These are phyloP conservation scores for Lepus europaeus DNA, from an alignment of 2,113 vertebrate genomes.

Conservation along the genomic window DNA sequence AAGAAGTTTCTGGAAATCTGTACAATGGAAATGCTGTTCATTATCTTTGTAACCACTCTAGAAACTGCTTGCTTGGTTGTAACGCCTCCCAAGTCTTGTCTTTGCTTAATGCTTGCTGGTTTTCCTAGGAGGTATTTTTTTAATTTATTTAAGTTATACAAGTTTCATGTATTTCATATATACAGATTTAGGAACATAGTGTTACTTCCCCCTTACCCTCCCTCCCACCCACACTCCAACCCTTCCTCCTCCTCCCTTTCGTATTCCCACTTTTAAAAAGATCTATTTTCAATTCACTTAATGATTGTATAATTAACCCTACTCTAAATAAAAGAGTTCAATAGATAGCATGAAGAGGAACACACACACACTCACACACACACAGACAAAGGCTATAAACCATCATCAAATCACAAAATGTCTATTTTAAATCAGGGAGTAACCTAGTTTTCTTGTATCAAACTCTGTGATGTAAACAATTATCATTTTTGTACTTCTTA, in stretches of 20 bases:
- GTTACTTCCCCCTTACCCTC: no score
- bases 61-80: background rate
- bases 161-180: no score
- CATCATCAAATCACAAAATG: background rate
- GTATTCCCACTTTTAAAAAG: no score
- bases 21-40: background rate
- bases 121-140: background rate
- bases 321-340: no score
- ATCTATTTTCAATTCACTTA: no score
- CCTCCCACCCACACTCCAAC: no score
- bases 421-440: background rate
- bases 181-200: no score
- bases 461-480: background rate
- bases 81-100: background rate
- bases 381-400: no score
- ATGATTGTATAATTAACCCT: no score
- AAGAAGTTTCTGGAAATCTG: background rate
- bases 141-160: background rate
- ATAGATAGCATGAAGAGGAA: no score
- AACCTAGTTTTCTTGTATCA: background rate
- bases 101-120: background rate
- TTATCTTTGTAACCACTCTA: background rate
- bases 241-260: no score
- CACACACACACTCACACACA: no score
- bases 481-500: background rate